Base-by-base conservation (phyloP, 2,888 invertebrate species). In the Cecidostiba fungosa region DNA sequence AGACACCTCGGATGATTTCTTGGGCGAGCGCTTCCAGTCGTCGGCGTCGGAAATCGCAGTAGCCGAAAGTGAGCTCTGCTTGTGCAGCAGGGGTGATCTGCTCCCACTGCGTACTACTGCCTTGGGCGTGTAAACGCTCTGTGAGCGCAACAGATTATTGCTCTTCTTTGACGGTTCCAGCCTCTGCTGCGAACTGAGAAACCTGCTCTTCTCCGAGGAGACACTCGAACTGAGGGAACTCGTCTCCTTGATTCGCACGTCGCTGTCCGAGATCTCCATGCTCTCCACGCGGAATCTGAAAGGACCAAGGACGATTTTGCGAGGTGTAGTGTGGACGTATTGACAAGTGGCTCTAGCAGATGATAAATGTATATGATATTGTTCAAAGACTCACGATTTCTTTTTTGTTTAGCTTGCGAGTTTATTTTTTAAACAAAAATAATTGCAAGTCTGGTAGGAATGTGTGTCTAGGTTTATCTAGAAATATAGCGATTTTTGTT, bases 201-300 rank as follows among this genome's bases (percentile, higher is more conserved):
- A 69, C 4, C 23, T 77, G 10, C 39, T 84, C 47, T 62, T 78
- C 26, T 82, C 84, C 12, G 69, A 74, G 14, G 84, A 62, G 8
- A 73, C 29, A 29, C 80, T 86, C 26, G 86, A 86, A 10, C 82
- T 66, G 8, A 84, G 54, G 8, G 82, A 78, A 29, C 82, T 74
- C 12, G 88, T 81, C 69, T 93, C 92, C 77, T 93, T 93, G 70
- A 93, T 92, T 79, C 93, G 90, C 1, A 92, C 93, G 47, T 93
- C 93, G 4, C 90, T 90, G 19, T 93, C 92, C 4, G 91, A 77
- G 39, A 93, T 91, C 47, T 93, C 93, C 92, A 91, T 93, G 77
- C 93, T 93, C 85, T 93, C 92, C 1, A 93, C 93, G 8, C 92
- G 89, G 66, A 93, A 93, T 87, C 93, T 93, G 84, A 59, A 89